phyloP scores from a whole-genome alignment of 2,888 invertebrate species.

The Blera fallax region DNA sequence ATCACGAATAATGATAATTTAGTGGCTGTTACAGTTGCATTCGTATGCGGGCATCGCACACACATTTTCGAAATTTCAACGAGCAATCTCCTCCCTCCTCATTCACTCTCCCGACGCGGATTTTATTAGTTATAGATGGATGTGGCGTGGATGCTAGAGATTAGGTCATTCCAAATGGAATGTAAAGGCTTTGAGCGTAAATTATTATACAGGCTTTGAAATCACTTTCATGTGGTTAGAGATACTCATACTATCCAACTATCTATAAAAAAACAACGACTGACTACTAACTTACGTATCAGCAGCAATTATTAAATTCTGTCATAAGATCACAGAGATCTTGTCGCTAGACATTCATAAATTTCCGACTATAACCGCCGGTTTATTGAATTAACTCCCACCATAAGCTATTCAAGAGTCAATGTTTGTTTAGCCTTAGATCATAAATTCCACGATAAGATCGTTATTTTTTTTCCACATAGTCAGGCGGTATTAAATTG shows the following conservation, averaged over 20 bases:
- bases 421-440: background rate
- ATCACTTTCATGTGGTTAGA: background rate
- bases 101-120: constrained; percentile 18
- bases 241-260: too few species aligned
- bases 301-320: background rate
- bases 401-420: background rate
- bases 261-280: background rate
- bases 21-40: constrained; percentile 32
- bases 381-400: background rate
- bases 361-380: background rate
- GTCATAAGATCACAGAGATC: background rate
- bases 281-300: background rate
- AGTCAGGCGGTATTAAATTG: background rate
- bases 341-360: background rate
- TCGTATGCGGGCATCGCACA: constrained; percentile 13
- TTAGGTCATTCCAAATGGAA: background rate
- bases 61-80: constrained; percentile 19
- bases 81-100: background rate
- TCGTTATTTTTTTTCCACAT: background rate
- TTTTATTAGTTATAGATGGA: constrained; percentile 18
- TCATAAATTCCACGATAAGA: background rate
- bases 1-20: constrained; percentile 69
- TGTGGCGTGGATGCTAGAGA: constrained; percentile 1
- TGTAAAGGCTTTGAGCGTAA: background rate
- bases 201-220: background rate